Percentiles rank a stretch among this genome's conserved stretches.
phyloP scores from a whole-genome alignment of 2,797 vertebrate species.

The Rhinatrema bivittatum region DNA sequence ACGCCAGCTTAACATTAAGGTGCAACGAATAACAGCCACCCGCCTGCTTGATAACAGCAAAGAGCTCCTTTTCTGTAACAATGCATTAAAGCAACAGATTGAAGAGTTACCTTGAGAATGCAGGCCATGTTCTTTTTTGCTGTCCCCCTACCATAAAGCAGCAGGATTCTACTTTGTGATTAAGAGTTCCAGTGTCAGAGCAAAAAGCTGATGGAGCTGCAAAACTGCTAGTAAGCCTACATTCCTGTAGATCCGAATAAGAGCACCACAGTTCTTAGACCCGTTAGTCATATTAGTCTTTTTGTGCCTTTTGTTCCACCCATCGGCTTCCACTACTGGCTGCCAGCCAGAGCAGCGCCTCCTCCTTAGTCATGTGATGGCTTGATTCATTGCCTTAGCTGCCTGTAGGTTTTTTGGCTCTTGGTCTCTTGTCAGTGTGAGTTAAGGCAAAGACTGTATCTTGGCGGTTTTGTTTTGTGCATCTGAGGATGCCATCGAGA shows the following conservation, averaged over 20 bases:
- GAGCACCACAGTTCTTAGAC: constrained; percentile 36
- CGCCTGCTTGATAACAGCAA: constrained; percentile 28
- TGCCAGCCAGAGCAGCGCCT: constrained; percentile 41
- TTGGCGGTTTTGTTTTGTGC: too few species aligned
- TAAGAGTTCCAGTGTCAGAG: constrained; percentile 35
- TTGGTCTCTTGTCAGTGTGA: too few species aligned
- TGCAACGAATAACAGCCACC: constrained; percentile 36
- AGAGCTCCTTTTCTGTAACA: constrained; percentile 26
- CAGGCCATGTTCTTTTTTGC: constrained; percentile 87
- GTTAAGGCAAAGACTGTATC: too few species aligned
- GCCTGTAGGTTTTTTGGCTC: too few species aligned
- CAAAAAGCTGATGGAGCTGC: too few species aligned
- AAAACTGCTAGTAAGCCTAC: constrained; percentile 30
- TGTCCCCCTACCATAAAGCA: constrained; percentile 46
- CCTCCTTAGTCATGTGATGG: constrained; percentile 54
- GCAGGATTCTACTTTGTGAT: constrained; percentile 39
- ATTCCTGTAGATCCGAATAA: constrained; percentile 53
- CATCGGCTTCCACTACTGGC: constrained; percentile 63
- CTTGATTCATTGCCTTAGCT: constrained; percentile 43
- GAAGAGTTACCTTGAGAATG: constrained; percentile 85
- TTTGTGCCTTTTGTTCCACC: constrained; percentile 44
- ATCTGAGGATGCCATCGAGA: too few species aligned
- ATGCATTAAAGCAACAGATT: constrained; percentile 44
- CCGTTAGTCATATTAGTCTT: constrained; percentile 66
- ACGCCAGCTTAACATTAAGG: constrained; percentile 32